A percentile compares a stretch with the other conserved stretches of the same genome.
Conservation (phyloP, 1,140 invertebrate species). For the Drosophila pachea region DNA sequence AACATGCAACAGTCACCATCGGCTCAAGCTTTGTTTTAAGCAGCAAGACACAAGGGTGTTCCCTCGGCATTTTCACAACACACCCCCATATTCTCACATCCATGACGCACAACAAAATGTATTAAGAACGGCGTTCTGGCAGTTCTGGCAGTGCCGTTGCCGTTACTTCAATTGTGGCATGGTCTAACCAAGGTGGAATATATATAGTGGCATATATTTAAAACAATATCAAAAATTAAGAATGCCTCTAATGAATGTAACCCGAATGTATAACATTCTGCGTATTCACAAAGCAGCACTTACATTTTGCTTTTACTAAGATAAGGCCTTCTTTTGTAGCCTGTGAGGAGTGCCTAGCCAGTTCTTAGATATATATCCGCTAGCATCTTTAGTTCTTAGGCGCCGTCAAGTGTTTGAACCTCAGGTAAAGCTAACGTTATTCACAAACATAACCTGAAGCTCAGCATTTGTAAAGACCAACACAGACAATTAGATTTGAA, state of each 20-base stretch:
- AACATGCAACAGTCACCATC: slow-evolving; percentile 39
- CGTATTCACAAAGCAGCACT: too few relatives aligned
- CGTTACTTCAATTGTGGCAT: neutral
- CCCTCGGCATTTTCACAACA: slow-evolving; percentile 4
- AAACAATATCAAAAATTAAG: slow-evolving; percentile 1
- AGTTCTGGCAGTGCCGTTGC: slow-evolving; percentile 14
- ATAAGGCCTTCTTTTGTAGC: too few relatives aligned
- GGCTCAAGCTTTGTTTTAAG: slow-evolving; percentile 20
- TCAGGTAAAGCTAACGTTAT: slow-evolving; percentile 41
- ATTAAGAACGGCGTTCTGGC: slow-evolving; percentile 29
- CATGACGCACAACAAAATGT: slow-evolving; percentile 21
- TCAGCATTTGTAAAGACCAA: slow-evolving; percentile 41
- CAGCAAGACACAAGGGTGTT: slow-evolving; percentile 20
- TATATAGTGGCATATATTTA: too few relatives aligned
- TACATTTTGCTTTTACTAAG: too few relatives aligned
- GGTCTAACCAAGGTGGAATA: slow-evolving; percentile 38
- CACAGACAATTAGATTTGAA: slow-evolving; percentile 67
- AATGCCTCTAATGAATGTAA: neutral
- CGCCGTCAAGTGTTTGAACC: neutral
- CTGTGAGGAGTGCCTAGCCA: too few relatives aligned
- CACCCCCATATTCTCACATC: slow-evolving; percentile 11
- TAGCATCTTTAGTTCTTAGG: too few relatives aligned
- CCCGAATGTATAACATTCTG: slow-evolving; percentile 19
- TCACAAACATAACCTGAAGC: slow-evolving; percentile 37
- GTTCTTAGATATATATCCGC: too few relatives aligned